Evolutionary conservation across 2,888 invertebrate genomes (phyloP).

Genomic region (Cephus sareptanus): DNA sequence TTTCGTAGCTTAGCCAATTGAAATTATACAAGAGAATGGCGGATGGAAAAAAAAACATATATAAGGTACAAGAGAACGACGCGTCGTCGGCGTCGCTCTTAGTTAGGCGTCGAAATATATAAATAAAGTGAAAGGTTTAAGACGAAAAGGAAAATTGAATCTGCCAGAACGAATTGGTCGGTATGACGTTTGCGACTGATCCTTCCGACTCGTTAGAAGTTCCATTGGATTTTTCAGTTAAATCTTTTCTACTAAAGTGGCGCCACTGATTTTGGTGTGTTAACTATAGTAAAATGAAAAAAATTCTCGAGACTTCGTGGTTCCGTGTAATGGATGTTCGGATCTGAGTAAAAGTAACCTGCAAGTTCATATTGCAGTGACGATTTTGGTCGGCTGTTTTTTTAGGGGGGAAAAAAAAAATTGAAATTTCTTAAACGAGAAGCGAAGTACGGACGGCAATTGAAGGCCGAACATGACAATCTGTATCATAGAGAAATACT

Average conservation of each 20-base stretch:
- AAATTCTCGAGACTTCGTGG: too few relatives aligned
- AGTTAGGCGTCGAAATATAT: not conserved
- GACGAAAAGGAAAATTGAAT: slow-evolving; percentile 19
- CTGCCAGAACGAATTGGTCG: slow-evolving; percentile 25
- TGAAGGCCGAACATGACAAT: slow-evolving; percentile 60
- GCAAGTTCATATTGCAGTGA: too few relatives aligned
- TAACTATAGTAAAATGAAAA: too few relatives aligned
- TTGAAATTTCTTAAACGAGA: too few relatives aligned
- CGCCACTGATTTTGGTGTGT: too few relatives aligned
- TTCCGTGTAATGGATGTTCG: too few relatives aligned
- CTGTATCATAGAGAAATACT: slow-evolving; percentile 52
- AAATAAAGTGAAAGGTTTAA: slow-evolving; percentile 12
- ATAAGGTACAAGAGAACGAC: slow-evolving; percentile 18
- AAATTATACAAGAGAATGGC: not conserved
- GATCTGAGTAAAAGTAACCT: too few relatives aligned
- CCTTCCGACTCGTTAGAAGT: too few relatives aligned
- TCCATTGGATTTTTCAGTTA: too few relatives aligned
- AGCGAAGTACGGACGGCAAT: slow-evolving; percentile 26
- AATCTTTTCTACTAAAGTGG: too few relatives aligned
- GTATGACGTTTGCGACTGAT: not conserved
- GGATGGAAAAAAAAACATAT: slow-evolving; percentile 11
- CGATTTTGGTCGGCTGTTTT: too few relatives aligned
- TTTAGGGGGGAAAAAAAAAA: too few relatives aligned
- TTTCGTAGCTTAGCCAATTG: slow-evolving; percentile 1
- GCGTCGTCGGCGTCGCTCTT: not conserved